Conservation (phyloP, 2,888 invertebrate species). For the Iphiclides podalirius region DNA sequence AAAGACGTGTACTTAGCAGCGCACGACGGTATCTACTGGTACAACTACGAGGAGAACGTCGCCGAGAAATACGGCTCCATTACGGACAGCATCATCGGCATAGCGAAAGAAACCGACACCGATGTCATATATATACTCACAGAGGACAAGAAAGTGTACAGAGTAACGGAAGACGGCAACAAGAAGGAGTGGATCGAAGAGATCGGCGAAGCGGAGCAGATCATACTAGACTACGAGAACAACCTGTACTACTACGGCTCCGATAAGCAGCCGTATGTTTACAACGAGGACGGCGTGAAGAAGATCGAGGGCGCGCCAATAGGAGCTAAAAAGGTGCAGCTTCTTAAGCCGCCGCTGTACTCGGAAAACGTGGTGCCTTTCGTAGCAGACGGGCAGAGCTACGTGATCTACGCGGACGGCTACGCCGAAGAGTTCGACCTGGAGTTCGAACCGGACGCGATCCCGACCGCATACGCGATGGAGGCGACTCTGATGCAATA, state of each 20-base stretch:
- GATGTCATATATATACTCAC: constrained; percentile 52
- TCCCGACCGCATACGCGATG: constrained; percentile 49
- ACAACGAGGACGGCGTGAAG: constrained; percentile 37
- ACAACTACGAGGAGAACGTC: constrained; percentile 22
- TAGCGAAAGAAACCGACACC: constrained; percentile 27
- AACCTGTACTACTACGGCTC: constrained; percentile 51
- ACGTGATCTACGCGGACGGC: constrained; percentile 45
- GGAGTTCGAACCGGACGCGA: constrained; percentile 33
- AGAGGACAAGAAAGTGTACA: constrained; percentile 47
- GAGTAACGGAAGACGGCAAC: constrained; percentile 51
- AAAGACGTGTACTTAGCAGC: constrained; percentile 28
- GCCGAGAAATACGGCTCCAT: constrained; percentile 36
- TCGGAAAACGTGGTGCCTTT: constrained; percentile 41
- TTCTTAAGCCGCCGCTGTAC: constrained; percentile 48
- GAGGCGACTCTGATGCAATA: constrained; percentile 53
- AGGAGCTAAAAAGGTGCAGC: constrained; percentile 34
- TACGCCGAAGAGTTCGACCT: constrained; percentile 37
- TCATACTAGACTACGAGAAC: constrained; percentile 48
- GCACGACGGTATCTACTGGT: constrained; percentile 30
- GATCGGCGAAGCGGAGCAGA: constrained; percentile 46
- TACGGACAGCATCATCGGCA: constrained; percentile 33
- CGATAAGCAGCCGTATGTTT: constrained; percentile 44
- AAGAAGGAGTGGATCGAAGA: constrained; percentile 45
- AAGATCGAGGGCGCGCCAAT: constrained; percentile 50
- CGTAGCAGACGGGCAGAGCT: constrained; percentile 42